Percentiles rank a stretch among this genome's conserved stretches.
These are phyloP conservation scores for Colaptes auratus DNA, from an alignment of 2,113 vertebrate genomes.

Conservation along the genomic window DNA sequence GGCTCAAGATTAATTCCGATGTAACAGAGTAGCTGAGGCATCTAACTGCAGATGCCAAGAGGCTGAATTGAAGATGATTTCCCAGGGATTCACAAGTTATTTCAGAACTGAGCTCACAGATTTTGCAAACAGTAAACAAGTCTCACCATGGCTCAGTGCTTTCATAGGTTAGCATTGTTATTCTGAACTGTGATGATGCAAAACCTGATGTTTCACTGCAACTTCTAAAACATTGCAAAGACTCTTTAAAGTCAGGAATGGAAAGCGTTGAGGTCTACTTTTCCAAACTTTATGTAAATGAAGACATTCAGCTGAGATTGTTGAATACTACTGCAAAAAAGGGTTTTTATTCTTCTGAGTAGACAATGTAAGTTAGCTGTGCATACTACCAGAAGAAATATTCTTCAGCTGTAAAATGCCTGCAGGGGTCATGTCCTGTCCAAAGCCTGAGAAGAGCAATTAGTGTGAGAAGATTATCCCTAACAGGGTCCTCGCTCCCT, in stretches of 20 bases:
- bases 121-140: neutral
- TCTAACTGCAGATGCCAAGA: neutral
- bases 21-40: constrained; percentile 9
- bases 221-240: neutral
- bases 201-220: neutral
- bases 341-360: neutral
- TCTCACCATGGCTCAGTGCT: neutral
- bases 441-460: neutral
- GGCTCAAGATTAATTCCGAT: neutral
- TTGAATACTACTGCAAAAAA: neutral
- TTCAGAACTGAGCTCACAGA: neutral
- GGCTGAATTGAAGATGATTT: neutral
- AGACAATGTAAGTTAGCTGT: neutral
- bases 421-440: neutral
- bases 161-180: neutral
- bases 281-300: neutral
- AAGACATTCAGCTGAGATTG: neutral
- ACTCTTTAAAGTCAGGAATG: neutral
- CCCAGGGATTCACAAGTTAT: neutral
- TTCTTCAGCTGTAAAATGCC: neutral
- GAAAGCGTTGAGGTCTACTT: neutral
- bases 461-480: neutral
- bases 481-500: neutral
- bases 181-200: neutral
- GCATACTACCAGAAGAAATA: neutral